phyloP scores from a whole-genome alignment of 2,888 invertebrate species.

The Chironomus riparius region DNA sequence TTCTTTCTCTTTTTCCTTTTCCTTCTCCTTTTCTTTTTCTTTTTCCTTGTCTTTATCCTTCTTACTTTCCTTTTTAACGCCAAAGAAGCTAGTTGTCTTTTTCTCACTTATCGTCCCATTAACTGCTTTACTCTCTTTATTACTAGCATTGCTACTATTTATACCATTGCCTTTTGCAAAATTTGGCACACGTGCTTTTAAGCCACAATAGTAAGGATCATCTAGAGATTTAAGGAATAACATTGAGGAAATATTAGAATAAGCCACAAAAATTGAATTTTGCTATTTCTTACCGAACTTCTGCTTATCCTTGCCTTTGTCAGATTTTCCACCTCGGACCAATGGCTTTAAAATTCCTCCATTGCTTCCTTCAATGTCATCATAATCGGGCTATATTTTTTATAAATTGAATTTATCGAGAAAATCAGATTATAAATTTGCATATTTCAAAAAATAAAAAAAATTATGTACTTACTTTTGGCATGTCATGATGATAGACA shows the following conservation, averaged over 20 bases:
- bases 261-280: not conserved
- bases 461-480: conserved; percentile 56
- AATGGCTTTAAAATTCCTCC: conserved; percentile 64
- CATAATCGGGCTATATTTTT: conserved; percentile 70
- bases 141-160: not conserved
- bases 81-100: too few species aligned
- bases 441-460: not conserved
- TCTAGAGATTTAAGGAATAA: not conserved
- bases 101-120: not conserved
- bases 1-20: not conserved
- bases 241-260: not conserved
- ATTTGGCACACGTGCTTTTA: conserved; percentile 86
- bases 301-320: conserved; percentile 79
- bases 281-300: conserved; percentile 66
- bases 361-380: conserved; percentile 62
- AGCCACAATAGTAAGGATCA: conserved; percentile 73
- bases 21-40: not conserved
- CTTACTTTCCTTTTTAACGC: not conserved
- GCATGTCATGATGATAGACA: conserved; percentile 72
- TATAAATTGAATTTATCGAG: not conserved
- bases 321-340: conserved; percentile 59
- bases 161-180: conserved; percentile 60
- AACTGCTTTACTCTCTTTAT: not conserved
- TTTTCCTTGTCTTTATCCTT: conserved; percentile 5
- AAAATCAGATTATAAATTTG: not conserved